Percentiles rank a stretch among this genome's conserved stretches.
Conservation (phyloP, 2,113 vertebrate genomes). For the Marmota monax region DNA sequence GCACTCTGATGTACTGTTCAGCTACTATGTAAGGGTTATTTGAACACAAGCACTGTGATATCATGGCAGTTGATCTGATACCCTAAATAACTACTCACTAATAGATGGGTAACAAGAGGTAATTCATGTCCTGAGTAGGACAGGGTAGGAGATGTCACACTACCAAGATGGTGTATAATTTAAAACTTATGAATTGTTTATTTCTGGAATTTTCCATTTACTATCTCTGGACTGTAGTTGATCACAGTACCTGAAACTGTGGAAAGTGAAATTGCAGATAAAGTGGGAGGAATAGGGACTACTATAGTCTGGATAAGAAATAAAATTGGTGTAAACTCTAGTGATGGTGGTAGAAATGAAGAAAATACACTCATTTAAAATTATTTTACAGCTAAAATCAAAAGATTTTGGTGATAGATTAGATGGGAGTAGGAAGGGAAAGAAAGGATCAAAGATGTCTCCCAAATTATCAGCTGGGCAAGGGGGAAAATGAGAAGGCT, state of each 20-base stretch:
- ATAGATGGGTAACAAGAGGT: not conserved
- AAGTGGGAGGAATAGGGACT: too few relatives aligned
- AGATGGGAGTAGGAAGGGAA: not conserved
- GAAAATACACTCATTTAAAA: not conserved
- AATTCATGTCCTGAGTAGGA: not conserved
- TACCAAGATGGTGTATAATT: not conserved
- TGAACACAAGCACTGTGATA: not conserved
- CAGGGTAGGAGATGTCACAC: not conserved
- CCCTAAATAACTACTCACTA: not conserved
- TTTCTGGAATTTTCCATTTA: not conserved
- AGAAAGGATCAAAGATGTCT: not conserved
- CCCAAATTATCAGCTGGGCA: not conserved
- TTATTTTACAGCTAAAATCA: not conserved
- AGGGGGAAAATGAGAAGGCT: not conserved
- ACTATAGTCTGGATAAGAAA: not conserved
- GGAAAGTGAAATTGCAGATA: not conserved
- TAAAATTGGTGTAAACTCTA: not conserved
- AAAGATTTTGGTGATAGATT: not conserved
- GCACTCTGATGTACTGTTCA: not conserved
- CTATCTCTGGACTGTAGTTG: not conserved
- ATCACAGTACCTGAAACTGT: not conserved
- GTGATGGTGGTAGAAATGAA: not conserved
- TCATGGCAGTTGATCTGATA: not conserved
- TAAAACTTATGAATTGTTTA: not conserved
- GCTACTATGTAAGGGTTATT: not conserved